Evolutionary conservation across 30 jellyfish, hydroid and myxozoan genomes (phyloP).

Genomic region (Turritopsis dohrnii): DNA sequence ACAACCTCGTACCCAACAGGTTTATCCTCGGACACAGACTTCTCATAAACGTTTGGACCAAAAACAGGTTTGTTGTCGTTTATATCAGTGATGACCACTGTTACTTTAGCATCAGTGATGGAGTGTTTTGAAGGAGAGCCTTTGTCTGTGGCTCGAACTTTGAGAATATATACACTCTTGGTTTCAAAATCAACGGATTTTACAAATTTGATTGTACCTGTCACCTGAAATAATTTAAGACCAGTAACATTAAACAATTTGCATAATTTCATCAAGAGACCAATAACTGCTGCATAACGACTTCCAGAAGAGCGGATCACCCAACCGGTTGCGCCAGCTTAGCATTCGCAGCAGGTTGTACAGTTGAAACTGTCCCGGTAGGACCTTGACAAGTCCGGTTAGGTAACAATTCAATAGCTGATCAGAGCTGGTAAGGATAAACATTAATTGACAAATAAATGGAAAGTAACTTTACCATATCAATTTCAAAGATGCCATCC

Average conservation of each 20-base stretch:
- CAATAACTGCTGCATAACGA: no score
- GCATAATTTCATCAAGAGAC: neutral
- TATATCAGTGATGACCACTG: neutral
- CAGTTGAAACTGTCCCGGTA: no score
- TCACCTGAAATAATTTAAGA: neutral
- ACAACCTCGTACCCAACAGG: neutral
- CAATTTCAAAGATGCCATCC: neutral
- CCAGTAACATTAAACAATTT: neutral
- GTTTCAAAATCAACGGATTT: neutral
- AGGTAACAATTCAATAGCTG: no score
- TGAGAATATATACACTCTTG: neutral
- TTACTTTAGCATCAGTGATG: neutral
- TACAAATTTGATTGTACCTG: neutral
- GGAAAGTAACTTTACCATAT: constrained; percentile 2
- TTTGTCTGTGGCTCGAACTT: constrained; percentile 2
- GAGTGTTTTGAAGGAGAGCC: neutral
- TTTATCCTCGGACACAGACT: constrained; percentile 3
- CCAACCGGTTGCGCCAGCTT: no score
- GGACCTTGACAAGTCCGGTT: no score
- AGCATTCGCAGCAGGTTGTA: no score
- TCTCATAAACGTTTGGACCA: neutral
- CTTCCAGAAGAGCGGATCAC: no score
- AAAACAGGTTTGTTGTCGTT: neutral
- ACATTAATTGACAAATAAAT: neutral
- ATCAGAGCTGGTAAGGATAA: no score